Percentiles rank a stretch among this genome's conserved stretches.
Conservation (phyloP, 2,888 invertebrate genomes). For the Xylota sylvarum region DNA sequence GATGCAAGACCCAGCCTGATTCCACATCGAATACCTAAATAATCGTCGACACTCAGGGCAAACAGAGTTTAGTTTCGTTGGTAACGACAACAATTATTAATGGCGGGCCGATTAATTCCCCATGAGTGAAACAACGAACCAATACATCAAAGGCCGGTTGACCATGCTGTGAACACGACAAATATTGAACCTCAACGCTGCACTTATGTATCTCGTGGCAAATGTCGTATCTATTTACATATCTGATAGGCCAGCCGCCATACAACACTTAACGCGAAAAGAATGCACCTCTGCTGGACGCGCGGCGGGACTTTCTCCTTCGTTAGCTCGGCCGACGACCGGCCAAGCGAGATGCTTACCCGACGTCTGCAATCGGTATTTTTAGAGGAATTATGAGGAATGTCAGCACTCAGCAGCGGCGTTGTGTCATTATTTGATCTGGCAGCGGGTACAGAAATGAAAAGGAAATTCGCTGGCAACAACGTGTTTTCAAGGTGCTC, state of each 20-base stretch:
- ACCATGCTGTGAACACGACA: slow-evolving; percentile 36
- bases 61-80: slow-evolving; percentile 41
- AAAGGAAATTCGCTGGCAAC: slow-evolving; percentile 55
- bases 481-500: slow-evolving; percentile 71
- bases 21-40: slow-evolving; percentile 42
- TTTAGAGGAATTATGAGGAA: slow-evolving; percentile 64
- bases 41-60: slow-evolving; percentile 54
- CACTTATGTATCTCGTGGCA: slow-evolving; percentile 32
- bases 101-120: slow-evolving; percentile 56
- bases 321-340: slow-evolving; percentile 40
- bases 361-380: slow-evolving; percentile 52
- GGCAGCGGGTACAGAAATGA: slow-evolving; percentile 24
- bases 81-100: slow-evolving; percentile 52
- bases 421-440: slow-evolving; percentile 65
- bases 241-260: slow-evolving; percentile 6
- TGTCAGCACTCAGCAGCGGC: slow-evolving; percentile 39
- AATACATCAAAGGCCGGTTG: slow-evolving; percentile 50
- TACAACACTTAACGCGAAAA: slow-evolving; percentile 17
- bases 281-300: slow-evolving; percentile 35
- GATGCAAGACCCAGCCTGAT: slow-evolving; percentile 34
- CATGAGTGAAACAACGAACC: slow-evolving; percentile 50
- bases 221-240: slow-evolving; percentile 53
- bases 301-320: slow-evolving; percentile 58
- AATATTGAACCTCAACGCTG: background rate
- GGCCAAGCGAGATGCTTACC: slow-evolving; percentile 49